Evolutionary conservation across 2,888 invertebrate genomes (phyloP), one percentile per base, ranked within the genome.

Genomic region (Clepsis dumicolana): DNA sequence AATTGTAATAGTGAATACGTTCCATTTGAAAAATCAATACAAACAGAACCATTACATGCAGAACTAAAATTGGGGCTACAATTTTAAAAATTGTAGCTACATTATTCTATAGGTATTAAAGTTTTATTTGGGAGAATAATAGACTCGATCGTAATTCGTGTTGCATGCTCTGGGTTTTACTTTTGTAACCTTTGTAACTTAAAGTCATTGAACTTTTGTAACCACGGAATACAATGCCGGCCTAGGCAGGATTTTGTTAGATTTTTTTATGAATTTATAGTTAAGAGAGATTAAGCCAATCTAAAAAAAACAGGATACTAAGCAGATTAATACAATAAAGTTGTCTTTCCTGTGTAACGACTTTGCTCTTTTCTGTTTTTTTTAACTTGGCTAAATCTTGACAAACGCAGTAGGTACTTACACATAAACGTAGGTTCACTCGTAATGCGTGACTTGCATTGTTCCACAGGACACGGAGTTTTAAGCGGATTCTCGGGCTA

Each of bases 11-110:
- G 25, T 25, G 44, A 50, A 38, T 27, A 18, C 35, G 16, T 65
- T 59, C 50, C n/a, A 65, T 65, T 59, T 38, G 24, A 56, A 52
- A 32, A 41, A 59, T 52, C 65, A 29, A 65, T 50, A 65, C 38
- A 27, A 59, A 41, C 35, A 18, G 24, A 24, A 18, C 35, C 53
- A 52, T 59, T 65, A 65, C 16, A 14, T 59, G 52, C 65, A 65
- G 65, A 59, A 59, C 12, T 27, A 10, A 24, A 21, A 44, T 32
- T 32, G 32, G 21, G 14, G 32, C 16, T 41, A 16, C 41, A 5
- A 7, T 41, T 41, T 29, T 16, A 8, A 32, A 2, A 32, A 44
- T 44, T 16, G 44, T 12, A 12, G 12, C 41, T 16, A n/a, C n/a
- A n/a, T n/a, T n/a, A 12, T 56, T 44, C 16, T 56, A 8, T 60